Percentiles rank a stretch among this genome's conserved stretches.
These are phyloP conservation scores for Musca domestica DNA, from an alignment of 1,140 invertebrate species.

Conservation along the genomic window DNA sequence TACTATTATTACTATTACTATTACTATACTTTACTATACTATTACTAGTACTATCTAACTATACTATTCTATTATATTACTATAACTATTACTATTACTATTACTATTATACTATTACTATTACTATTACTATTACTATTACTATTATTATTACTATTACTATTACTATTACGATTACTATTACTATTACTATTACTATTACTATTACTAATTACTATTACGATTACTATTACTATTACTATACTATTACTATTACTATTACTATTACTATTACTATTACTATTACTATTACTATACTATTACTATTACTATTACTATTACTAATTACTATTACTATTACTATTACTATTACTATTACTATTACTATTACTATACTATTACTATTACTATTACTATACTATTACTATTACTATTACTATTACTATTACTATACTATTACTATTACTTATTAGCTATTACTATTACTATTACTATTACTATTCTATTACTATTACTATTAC, in stretches of 20 bases:
- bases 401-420: background rate
- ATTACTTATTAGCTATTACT: too few relatives aligned
- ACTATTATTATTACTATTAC: too few relatives aligned
- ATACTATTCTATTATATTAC: background rate
- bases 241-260: background rate
- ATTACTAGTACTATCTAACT: background rate
- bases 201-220: too few relatives aligned
- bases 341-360: background rate
- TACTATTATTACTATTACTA: background rate
- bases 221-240: too few relatives aligned
- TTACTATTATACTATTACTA: background rate
- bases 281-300: background rate
- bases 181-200: too few relatives aligned
- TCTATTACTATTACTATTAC: background rate
- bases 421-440: background rate
- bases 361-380: background rate
- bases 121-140: background rate
- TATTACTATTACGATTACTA: too few relatives aligned
- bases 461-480: background rate
- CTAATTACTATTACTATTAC: background rate
- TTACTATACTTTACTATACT: background rate
- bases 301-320: background rate
- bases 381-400: background rate
- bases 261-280: background rate
- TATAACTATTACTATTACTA: background rate